A percentile compares a stretch with the other conserved stretches of the same genome.
These are phyloP conservation scores for Crematogaster levior DNA, from an alignment of 2,888 invertebrate species.

Conservation along the genomic window DNA sequence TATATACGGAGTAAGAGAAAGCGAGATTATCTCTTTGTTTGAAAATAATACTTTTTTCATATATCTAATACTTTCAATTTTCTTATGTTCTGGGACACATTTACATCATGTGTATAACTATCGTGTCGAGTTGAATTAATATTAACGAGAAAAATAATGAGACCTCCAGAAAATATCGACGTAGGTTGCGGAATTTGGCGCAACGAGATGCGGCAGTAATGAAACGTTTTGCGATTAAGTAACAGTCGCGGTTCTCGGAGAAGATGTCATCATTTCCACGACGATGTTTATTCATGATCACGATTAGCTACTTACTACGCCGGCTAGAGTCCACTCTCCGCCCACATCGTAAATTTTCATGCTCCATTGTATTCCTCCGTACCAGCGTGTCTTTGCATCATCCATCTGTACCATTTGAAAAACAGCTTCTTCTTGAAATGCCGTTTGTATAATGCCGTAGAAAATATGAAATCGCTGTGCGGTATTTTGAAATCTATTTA, in stretches of 20 bases:
- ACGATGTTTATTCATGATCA: conserved; percentile 76
- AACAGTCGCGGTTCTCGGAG: conserved; percentile 62
- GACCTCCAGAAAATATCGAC: conserved; percentile 21
- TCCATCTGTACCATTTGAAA: not conserved
- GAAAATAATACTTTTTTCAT: not conserved
- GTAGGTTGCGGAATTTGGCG: conserved; percentile 52
- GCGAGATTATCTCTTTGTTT: conserved; percentile 2
- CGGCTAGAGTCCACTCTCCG: conserved; percentile 49
- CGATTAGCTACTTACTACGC: conserved; percentile 72
- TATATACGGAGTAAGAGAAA: not conserved
- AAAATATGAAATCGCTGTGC: conserved; percentile 29
- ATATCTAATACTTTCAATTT: not conserved
- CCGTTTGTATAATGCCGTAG: not conserved
- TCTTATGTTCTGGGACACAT: not conserved
- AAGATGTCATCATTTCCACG: conserved; percentile 74
- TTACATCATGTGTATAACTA: not conserved
- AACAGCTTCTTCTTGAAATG: conserved; percentile 2
- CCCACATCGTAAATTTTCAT: conserved; percentile 74
- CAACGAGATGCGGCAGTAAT: conserved; percentile 52
- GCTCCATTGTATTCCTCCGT: conserved; percentile 68
- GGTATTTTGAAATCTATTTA: conserved; percentile 45
- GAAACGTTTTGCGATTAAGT: conserved; percentile 56
- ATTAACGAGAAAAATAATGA: conserved; percentile 4
- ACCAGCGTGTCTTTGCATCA: conserved; percentile 22
- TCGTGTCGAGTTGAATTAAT: not conserved